A percentile compares a stretch with the other conserved stretches of the same genome.
Conservation (phyloP, 2,888 invertebrate genomes). For the Microdon myrmicae region DNA sequence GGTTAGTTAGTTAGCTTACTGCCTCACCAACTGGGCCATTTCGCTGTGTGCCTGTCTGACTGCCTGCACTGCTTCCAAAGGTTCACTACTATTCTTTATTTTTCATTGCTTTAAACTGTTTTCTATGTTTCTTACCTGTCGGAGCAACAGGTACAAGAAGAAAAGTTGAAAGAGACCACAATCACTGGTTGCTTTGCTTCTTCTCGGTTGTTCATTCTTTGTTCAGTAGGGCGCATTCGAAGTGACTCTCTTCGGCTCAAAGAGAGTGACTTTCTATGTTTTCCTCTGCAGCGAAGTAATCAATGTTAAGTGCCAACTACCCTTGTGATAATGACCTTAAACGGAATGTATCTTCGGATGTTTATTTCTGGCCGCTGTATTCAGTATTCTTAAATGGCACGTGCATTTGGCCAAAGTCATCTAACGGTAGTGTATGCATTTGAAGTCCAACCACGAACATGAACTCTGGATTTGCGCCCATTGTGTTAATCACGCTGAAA, state of each 20-base stretch:
- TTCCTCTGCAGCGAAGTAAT: background rate
- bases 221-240: slow-evolving; percentile 15
- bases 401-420: too few species aligned
- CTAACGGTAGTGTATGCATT: too few species aligned
- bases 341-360: slow-evolving; percentile 31
- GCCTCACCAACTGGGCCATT: background rate
- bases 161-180: slow-evolving; percentile 32
- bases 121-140: slow-evolving; percentile 52
- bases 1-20: slow-evolving; percentile 12
- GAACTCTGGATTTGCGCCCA: too few species aligned
- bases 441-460: too few species aligned
- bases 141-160: slow-evolving; percentile 45
- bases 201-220: slow-evolving; percentile 12
- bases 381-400: slow-evolving; percentile 27
- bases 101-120: slow-evolving; percentile 24
- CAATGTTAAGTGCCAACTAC: slow-evolving; percentile 29
- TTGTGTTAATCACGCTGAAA: too few species aligned
- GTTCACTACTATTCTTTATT: slow-evolving; percentile 7
- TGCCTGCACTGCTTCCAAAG: slow-evolving; percentile 18
- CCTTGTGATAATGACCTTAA: slow-evolving; percentile 52
- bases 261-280: too few species aligned
- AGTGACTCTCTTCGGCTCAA: slow-evolving; percentile 32
- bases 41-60: slow-evolving; percentile 3
- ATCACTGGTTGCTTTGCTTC: slow-evolving; percentile 9
- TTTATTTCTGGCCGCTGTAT: background rate